Conservation (phyloP, 2,888 invertebrate genomes). For the Nemurella pictetii region DNA sequence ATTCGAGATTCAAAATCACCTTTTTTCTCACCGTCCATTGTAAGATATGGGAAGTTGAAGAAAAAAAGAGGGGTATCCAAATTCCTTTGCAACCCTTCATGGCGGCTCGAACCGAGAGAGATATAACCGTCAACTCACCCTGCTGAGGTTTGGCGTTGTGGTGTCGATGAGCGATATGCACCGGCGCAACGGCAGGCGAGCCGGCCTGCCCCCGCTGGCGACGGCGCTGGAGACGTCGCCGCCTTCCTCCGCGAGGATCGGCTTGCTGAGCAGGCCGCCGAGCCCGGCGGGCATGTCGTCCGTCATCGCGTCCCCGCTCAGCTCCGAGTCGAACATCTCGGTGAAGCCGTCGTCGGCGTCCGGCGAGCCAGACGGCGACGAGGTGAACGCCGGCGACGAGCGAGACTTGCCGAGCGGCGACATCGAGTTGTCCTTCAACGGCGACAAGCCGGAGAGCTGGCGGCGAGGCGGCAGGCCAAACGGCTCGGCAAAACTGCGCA, state of each 20-base stretch:
- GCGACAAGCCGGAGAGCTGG: conserved; percentile 39
- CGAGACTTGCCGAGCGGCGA: conserved; percentile 31
- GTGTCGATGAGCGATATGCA: conserved; percentile 40
- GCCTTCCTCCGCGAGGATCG: conserved; percentile 52
- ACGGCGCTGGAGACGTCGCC: conserved; percentile 52
- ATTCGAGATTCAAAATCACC: too few relatives aligned
- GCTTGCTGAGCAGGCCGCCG: conserved; percentile 60
- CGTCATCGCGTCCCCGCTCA: conserved; percentile 40
- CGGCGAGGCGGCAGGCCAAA: conserved; percentile 51
- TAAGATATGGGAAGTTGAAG: too few relatives aligned
- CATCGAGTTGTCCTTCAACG: conserved; percentile 43
- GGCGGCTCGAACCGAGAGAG: background rate
- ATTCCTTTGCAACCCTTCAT: background rate
- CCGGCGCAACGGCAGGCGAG: conserved; percentile 24
- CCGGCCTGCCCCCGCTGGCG: conserved; percentile 47
- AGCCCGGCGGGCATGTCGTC: conserved; percentile 58
- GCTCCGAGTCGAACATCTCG: conserved; percentile 64
- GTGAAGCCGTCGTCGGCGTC: conserved; percentile 68
- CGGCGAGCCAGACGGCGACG: conserved; percentile 55
- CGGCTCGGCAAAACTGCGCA: conserved; percentile 53
- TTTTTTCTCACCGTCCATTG: too few relatives aligned
- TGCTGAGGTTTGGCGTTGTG: conserved; percentile 41
- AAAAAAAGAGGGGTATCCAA: background rate
- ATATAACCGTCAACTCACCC: conserved; percentile 38
- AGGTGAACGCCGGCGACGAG: conserved; percentile 49